Conservation (phyloP, 1,140 invertebrate genomes). For the Ips nitidus region DNA sequence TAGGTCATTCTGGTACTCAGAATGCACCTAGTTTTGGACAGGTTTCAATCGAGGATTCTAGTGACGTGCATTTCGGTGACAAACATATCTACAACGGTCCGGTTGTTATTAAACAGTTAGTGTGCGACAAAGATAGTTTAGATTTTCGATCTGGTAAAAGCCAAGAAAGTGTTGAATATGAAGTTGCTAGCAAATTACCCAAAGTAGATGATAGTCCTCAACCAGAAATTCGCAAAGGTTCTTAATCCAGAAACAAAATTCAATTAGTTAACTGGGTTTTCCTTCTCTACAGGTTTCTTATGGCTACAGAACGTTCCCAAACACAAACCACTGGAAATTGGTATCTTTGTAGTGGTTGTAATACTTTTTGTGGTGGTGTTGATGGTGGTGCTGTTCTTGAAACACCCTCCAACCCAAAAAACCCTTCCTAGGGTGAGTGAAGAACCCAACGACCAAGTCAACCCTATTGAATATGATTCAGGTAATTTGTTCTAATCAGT, state of each 20-base stretch:
- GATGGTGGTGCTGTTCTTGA: constrained; percentile 16
- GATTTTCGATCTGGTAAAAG: neutral
- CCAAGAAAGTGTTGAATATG: too few species aligned
- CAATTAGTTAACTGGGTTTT: too few species aligned
- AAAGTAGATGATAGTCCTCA: too few species aligned
- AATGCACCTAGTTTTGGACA: constrained; percentile 27
- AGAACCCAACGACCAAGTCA: neutral
- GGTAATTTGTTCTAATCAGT: constrained; percentile 9
- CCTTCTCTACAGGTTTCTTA: constrained; percentile 26
- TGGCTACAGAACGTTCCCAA: constrained; percentile 30
- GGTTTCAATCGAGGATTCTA: constrained; percentile 60
- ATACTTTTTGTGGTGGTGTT: constrained; percentile 23
- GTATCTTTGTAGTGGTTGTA: constrained; percentile 20
- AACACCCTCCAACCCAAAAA: neutral
- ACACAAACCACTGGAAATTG: constrained; percentile 12
- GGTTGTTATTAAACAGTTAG: constrained; percentile 66
- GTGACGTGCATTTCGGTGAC: constrained; percentile 65
- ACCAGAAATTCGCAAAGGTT: too few species aligned
- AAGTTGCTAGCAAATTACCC: too few species aligned
- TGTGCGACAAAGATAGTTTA: constrained; percentile 50
- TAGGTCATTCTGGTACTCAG: too few species aligned
- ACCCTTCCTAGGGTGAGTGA: neutral
- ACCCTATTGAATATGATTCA: constrained; percentile 17
- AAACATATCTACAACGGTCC: constrained; percentile 66
- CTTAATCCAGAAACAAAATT: too few species aligned